phyloP scores from a whole-genome alignment of 2,113 vertebrate genomes.

The Tragulus kanchil region DNA sequence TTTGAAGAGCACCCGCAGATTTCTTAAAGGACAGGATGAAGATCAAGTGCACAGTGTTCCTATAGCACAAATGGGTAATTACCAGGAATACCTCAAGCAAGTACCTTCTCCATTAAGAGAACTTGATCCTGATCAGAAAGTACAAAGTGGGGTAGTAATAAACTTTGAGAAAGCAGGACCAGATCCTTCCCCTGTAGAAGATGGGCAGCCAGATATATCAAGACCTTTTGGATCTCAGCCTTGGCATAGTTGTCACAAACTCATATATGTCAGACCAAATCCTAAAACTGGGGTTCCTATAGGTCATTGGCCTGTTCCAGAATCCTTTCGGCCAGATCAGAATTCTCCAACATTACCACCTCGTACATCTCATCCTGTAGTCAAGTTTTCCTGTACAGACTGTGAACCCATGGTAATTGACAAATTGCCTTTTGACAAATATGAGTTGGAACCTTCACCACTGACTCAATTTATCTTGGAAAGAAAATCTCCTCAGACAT shows the following conservation, averaged over 20 bases:
- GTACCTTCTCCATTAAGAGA: slow-evolving; percentile 96
- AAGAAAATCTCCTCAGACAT: slow-evolving; percentile 91
- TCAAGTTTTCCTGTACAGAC: slow-evolving; percentile 91
- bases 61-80: slow-evolving; percentile 99
- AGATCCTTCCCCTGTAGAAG: slow-evolving; percentile 94
- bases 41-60: slow-evolving; percentile 98
- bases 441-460: slow-evolving; percentile 91
- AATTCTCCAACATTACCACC: slow-evolving; percentile 96
- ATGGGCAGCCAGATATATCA: slow-evolving; percentile 90
- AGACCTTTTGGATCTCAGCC: slow-evolving; percentile 92
- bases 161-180: slow-evolving; percentile 98
- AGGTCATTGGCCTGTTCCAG: slow-evolving; percentile 98
- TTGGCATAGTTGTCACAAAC: slow-evolving; percentile 98
- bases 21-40: slow-evolving; percentile 95
- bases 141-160: slow-evolving; percentile 98
- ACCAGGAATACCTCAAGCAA: slow-evolving; percentile 97
- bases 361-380: slow-evolving; percentile 90
- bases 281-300: slow-evolving; percentile 98
- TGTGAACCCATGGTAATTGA: slow-evolving; percentile 92
- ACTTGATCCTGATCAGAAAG: slow-evolving; percentile 97
- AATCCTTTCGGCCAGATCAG: slow-evolving; percentile 99
- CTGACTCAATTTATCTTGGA: slow-evolving; percentile 92
- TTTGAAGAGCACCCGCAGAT: slow-evolving; percentile 92
- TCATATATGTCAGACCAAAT: slow-evolving; percentile 98
- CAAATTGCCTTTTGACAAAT: slow-evolving; percentile 92